Evolutionary conservation across 2,888 invertebrate genomes (phyloP), one percentile per base, ranked within the genome.

Genomic region (Pammene aurita): DNA sequence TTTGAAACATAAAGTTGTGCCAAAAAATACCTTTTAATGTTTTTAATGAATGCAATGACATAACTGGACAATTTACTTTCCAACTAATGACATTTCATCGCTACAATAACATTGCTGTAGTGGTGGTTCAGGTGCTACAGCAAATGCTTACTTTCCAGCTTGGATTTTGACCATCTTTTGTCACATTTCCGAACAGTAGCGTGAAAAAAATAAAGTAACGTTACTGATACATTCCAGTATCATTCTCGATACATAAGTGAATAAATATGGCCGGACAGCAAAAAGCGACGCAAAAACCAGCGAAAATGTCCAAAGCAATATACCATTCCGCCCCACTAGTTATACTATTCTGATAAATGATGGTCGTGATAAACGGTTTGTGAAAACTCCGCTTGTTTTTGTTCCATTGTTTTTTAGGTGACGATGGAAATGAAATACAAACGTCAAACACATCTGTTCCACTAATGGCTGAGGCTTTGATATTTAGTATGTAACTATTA

Each of bases 311-410:
- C 86, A 77, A 78, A 80, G 81, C 86, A 86, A 82, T 82, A 83
- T 87, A 84, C 84, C 81, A 81, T 86, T 87, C 85, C 88, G 79
- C 85, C 86, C 85, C 84, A 88, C 86, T 89, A 89, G 90, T 89
- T 90, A 87, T 86, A 60, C 60, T 55, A 86, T 84, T 84, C 87
- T 88, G 90, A 90, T 89, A 90, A 90, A 90, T 88, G 90, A 89
- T 87, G 80, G 78, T 72, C 66, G 84, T 84, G 84, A 87, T 80
- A 80, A 79, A 81, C 77, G 79, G 78, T 76, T 77, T 72, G 76
- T 71, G 76, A 72, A 74, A 81, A 78, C 76, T 73, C 73, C 73
- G 79, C 82, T 84, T 84, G 82, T 83, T 81, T 83, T 79, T 78
- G 69, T 73, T 67, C 67, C 73, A 41, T 65, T 69, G 56, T 65